Evolutionary conservation across 2,113 vertebrate genomes (phyloP), one percentile per base, ranked within the genome.

Genomic region (Sebastes schlegelii): DNA sequence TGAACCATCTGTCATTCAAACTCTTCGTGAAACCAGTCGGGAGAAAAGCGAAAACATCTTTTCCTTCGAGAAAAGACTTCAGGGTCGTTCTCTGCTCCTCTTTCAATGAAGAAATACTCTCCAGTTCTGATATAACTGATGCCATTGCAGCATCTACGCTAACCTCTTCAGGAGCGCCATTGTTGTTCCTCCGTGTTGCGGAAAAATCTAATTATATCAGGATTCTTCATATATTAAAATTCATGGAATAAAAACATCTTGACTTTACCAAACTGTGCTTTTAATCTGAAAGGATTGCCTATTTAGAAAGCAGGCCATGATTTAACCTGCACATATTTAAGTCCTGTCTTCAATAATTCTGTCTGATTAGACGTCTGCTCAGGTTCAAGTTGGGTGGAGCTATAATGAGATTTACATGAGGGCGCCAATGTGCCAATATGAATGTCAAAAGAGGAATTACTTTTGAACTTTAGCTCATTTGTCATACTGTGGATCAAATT

Each of bases 281-380:
- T 65, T 2, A 71, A 51, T 62, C 1, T 58, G 17, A 52, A 45
- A n/a, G 6, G 34, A 66, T 62, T 0, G 0, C 19, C 23, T 8
- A 3, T 63, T 79, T 43, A 61, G 17, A 52, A 86, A 23, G 17
- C 64, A 60, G n/a, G 2, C 45, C 79, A 82, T 4, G 48, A 14
- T 61, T 46, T n/a, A 12, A 75, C 62, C 66, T 11, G 40, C 45
- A n/a, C n/a, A 46, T 63, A 34, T 26, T 40, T 2, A 19, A 34
- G n/a, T 64, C 13, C 60, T 26, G 23, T 54, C 65, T 76, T 76
- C 16, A 87, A 71, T 82, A 69, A 86, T 82, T 82, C 65, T 17
- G 70, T 46, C 54, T 79, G 61, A 71, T 83, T 67, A 76, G 58
- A 72, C 71, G 52, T 83, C 52, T 54, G 55, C 34, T 51, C 52